Conservation (phyloP, 2,888 invertebrate genomes). For the Cerastis leucographa region DNA sequence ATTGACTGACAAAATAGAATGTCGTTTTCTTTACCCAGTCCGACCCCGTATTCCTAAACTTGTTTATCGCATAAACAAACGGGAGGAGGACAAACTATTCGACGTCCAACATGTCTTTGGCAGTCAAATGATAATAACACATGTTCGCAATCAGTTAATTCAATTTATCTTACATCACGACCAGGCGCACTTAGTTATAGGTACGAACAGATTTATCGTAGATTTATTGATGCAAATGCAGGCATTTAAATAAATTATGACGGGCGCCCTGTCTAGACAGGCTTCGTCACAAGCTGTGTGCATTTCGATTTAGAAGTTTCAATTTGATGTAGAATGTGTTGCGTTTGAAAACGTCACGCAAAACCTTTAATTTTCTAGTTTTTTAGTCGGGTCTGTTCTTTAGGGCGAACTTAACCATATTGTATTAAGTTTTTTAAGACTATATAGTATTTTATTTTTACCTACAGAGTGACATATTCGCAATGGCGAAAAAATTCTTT, state of each 20-base stretch:
- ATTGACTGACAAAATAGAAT: too few relatives aligned
- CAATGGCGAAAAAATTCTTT: too few relatives aligned
- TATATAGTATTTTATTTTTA: too few relatives aligned
- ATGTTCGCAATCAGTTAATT: constrained; percentile 53
- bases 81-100: constrained; percentile 28
- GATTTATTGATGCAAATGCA: constrained; percentile 60
- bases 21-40: too few relatives aligned
- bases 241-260: constrained; percentile 61
- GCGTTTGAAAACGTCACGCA: background rate
- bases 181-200: constrained; percentile 21
- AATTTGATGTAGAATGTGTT: constrained; percentile 28
- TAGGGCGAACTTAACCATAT: too few relatives aligned
- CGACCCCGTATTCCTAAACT: too few relatives aligned
- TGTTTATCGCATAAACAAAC: constrained; percentile 39
- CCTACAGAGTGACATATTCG: too few relatives aligned
- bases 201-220: constrained; percentile 50
- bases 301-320: constrained; percentile 43
- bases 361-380: too few relatives aligned
- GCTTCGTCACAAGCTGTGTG: constrained; percentile 39
- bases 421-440: too few relatives aligned
- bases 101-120: constrained; percentile 50
- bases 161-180: constrained; percentile 42
- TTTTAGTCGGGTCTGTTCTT: too few relatives aligned
- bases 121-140: constrained; percentile 56
- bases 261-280: constrained; percentile 61